Evolutionary conservation across 1,140 invertebrate species (phyloP).

Genomic region (Latrodectus geometricus): DNA sequence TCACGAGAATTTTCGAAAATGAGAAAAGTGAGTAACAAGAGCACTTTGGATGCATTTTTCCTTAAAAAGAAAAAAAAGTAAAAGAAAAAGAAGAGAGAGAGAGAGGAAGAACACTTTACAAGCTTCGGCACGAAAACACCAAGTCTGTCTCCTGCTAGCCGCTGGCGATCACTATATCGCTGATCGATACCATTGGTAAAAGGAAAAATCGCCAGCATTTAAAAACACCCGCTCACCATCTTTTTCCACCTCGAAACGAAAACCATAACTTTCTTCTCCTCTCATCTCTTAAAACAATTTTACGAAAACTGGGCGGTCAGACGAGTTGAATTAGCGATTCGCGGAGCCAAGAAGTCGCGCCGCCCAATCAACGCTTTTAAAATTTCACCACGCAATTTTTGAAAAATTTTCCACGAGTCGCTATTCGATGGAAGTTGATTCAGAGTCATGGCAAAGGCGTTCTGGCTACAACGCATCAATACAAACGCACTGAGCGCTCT

Average conservation of each 20-base stretch:
- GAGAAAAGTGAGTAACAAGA: not conserved
- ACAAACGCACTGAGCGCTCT: conserved; percentile 40
- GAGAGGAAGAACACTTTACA: not conserved
- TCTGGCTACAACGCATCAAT: conserved; percentile 54
- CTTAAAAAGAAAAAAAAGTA: not conserved
- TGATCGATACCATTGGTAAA: conserved; percentile 49
- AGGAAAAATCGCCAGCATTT: conserved; percentile 50
- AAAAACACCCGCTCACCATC: conserved; percentile 53
- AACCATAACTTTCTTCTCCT: conserved; percentile 42
- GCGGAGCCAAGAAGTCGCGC: conserved; percentile 30
- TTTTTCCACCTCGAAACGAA: not conserved
- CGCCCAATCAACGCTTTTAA: conserved; percentile 61
- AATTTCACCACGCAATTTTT: conserved; percentile 62
- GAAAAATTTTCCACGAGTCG: conserved; percentile 59
- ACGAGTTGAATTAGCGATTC: conserved; percentile 50
- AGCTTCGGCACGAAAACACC: not conserved
- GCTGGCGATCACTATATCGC: conserved; percentile 39
- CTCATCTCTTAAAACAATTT: conserved; percentile 15
- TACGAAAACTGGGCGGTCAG: conserved; percentile 18
- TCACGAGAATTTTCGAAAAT: not conserved
- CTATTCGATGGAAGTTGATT: conserved; percentile 61
- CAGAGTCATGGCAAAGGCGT: conserved; percentile 40
- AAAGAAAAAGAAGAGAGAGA: not conserved
- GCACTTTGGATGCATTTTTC: not conserved
- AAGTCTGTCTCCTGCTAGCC: not conserved